Base-by-base conservation (phyloP, 2,113 vertebrate genomes). In the Myotis brandtii region DNA sequence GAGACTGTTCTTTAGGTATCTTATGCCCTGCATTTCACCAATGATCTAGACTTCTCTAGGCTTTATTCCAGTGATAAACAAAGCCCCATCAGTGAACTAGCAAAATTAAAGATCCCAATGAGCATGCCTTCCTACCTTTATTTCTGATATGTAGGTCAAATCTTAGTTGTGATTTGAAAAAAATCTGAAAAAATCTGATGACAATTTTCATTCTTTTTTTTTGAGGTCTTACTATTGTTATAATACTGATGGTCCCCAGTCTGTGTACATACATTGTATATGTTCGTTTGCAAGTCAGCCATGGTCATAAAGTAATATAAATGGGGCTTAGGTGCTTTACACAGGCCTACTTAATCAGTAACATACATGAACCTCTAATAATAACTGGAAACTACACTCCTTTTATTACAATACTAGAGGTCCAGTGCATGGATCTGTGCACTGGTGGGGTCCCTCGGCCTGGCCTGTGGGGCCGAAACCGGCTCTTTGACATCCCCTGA, bases 21-120 rank as follows among this genome's bases (percentile, higher is more conserved):
- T 91, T 93, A 84, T 97, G 66, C 32, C 69, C 56, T 83, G 77
- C 70, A 84, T 96, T 97, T 72, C 66, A 50, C 56, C 13, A 84
- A 0, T 93, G 48, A 84, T 93, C 81, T 82, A 64, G 91, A 94
- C 43, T 93, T 93, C 54, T 75, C 59, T 95, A 76, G 92, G 64
- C 62, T 93, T 90, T 89, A 43, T 43, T 84, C 18, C 56, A 86
- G 11, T 92, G 79, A 83, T 84, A 75, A 12, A 93, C 23, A 89
- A 89, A 91, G 81, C 32, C 30, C 66, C 2, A 67, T 77, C n/a
- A 76, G 70, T 96, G 59, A 92, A 75, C 30, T 75, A 62, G 21
- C 62, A 89, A 69, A 89, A 11, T 77, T 93, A 76, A 77, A 79
- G 52, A 88, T 73, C 52, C 25, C 89, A 82, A 72, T 89, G 16